phyloP scores from a whole-genome alignment of 1,140 invertebrate genomes.

The Cotesia vestalis region DNA sequence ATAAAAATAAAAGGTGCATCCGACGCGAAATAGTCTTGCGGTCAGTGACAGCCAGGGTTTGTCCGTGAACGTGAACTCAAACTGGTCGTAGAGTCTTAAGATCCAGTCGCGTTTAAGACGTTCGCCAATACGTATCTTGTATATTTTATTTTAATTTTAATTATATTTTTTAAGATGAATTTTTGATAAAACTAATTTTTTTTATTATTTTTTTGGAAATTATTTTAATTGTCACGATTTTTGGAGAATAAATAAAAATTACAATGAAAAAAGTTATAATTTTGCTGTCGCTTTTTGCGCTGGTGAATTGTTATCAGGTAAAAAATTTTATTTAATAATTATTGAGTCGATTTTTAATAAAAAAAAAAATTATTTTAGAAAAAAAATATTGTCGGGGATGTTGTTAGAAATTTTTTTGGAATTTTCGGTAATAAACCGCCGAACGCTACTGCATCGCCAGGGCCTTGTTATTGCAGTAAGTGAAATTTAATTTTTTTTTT shows the following conservation, averaged over 20 bases:
- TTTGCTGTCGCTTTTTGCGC: constrained; percentile 52
- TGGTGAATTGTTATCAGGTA: too few species aligned
- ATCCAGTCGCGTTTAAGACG: constrained; percentile 42
- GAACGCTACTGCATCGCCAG: constrained; percentile 34
- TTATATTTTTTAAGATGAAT: constrained; percentile 54
- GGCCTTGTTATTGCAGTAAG: constrained; percentile 59
- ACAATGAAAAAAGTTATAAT: constrained; percentile 41
- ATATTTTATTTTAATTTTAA: background rate
- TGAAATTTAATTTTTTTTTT: constrained; percentile 5
- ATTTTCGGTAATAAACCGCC: constrained; percentile 59
- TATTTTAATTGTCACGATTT: too few species aligned
- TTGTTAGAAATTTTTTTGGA: constrained; percentile 56
- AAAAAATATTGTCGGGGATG: constrained; percentile 24
- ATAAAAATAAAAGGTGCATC: background rate
- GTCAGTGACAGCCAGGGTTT: constrained; percentile 56
- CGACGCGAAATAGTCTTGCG: constrained; percentile 45
- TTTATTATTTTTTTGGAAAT: too few species aligned
- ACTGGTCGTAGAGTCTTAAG: constrained; percentile 50
- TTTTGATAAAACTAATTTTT: constrained; percentile 51
- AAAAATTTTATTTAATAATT: too few species aligned
- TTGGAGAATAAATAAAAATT: too few species aligned
- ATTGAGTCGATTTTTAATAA: too few species aligned
- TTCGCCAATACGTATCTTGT: background rate
- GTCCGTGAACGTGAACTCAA: constrained; percentile 61
- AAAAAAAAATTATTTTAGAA: constrained; percentile 32